Evolutionary conservation across 92 coral and sea anemone genomes (phyloP).

Genomic region (Porites divaricata): DNA sequence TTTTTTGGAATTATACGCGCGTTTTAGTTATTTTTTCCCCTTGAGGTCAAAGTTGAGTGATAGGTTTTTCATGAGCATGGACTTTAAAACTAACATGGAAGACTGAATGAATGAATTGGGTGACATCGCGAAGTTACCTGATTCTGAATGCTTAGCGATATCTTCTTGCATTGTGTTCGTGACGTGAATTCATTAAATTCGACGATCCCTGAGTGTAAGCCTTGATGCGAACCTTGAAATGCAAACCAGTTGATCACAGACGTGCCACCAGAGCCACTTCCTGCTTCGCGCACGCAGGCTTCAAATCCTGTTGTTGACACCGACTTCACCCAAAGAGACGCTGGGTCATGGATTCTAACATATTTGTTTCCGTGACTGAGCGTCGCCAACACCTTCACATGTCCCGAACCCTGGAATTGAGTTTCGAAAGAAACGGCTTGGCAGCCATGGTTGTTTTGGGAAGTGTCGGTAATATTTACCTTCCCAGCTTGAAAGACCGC

Average conservation of each 20-base stretch:
- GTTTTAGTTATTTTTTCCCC: no score
- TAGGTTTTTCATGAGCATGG: no score
- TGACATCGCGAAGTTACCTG: neutral
- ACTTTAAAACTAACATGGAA: no score
- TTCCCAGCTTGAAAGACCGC: constrained; percentile 51
- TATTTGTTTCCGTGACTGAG: constrained; percentile 45
- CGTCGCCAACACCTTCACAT: constrained; percentile 33
- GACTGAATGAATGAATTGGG: no score
- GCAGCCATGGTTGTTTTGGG: constrained; percentile 39
- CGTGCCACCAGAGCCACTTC: constrained; percentile 34
- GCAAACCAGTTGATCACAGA: constrained; percentile 58
- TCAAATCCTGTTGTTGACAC: constrained; percentile 49
- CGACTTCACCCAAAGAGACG: constrained; percentile 48
- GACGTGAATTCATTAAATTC: constrained; percentile 26
- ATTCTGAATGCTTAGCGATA: constrained; percentile 7
- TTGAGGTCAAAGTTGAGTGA: no score
- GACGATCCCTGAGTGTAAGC: constrained; percentile 20
- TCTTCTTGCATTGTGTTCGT: constrained; percentile 30
- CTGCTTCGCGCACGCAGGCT: constrained; percentile 51
- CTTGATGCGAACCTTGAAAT: constrained; percentile 35
- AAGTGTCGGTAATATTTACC: constrained; percentile 21
- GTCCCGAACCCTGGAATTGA: constrained; percentile 27
- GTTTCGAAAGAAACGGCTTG: constrained; percentile 40
- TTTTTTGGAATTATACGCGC: no score
- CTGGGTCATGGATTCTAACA: constrained; percentile 52